Evolutionary conservation across 2,888 invertebrate genomes (phyloP), one percentile per base, ranked within the genome.

Genomic region (Alloplasta piceator): DNA sequence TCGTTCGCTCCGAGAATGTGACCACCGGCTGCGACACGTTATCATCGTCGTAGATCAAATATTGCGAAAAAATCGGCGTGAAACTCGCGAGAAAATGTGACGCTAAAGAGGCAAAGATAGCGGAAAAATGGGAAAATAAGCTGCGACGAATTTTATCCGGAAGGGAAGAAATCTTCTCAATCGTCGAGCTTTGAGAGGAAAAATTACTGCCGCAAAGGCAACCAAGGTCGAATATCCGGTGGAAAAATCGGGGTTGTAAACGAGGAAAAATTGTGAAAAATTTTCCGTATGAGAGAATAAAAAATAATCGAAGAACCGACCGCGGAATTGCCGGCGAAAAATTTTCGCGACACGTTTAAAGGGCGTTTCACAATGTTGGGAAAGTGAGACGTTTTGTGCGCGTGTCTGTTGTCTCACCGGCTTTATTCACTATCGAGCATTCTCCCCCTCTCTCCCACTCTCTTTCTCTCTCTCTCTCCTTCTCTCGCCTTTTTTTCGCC

Each of bases 1-100:
- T 66, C 74, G 66, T 75, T 63, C 26, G 77, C 72, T 61, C 48
- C 73, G 78, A 78, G 48, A 58, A 79, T 82, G 82, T 79, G 72
- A 82, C 72, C 79, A 79, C 72, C 79, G 79, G 41, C 67, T 16
- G 55, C 41, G 55, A 55, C 55, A 58, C 58, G 58, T 56, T 26
- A 52, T 12, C 12, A 61, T 41, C 14, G 41, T 61, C 41, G 41
- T 12, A 7, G 6, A 12, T 5, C 6, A 52, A 16, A 16, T 52
- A 41, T 41, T 12, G 50, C 12, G 52, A 52, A 52, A 52, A 43
- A 12, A 52, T 5, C 52, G 5, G 14, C 52, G 52, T 7, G 14
- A 52, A 10, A 52, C 14, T 14, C 12, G 16, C 56, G 26, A 46
- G 43, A 46, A 60, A 63, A 46, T n/a, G 63, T 63, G 46, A 63